Conservation (phyloP, 2,888 invertebrate species). For the Brenthis daphne region DNA sequence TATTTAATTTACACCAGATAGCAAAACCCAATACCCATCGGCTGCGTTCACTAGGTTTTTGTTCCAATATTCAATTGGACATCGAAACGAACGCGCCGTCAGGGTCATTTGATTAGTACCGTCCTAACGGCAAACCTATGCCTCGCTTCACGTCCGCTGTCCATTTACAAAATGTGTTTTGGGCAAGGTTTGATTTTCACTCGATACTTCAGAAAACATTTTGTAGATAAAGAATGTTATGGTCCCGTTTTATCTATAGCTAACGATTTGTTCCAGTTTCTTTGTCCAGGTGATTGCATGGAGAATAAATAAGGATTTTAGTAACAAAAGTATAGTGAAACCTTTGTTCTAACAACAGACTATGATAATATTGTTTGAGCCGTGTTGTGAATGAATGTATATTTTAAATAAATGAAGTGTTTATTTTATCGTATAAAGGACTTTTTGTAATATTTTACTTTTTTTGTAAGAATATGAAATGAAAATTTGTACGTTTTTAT, state of each 20-base stretch:
- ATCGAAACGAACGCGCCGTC: conserved; percentile 37
- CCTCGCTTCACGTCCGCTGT: conserved; percentile 46
- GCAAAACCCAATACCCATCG: conserved; percentile 28
- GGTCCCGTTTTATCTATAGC: conserved; percentile 5
- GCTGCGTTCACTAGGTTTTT: conserved; percentile 31
- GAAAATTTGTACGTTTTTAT: too few relatives aligned
- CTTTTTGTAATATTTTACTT: too few relatives aligned
- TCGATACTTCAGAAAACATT: conserved; percentile 23
- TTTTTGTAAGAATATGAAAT: too few relatives aligned
- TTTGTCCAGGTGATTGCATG: conserved; percentile 13
- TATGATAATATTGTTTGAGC: not conserved
- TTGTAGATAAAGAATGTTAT: conserved; percentile 20
- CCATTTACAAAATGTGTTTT: conserved; percentile 56
- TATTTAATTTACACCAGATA: not conserved
- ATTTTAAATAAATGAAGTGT: not conserved
- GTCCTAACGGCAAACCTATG: conserved; percentile 33
- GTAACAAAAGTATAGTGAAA: not conserved
- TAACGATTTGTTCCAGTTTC: conserved; percentile 2
- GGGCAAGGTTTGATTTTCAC: conserved; percentile 37
- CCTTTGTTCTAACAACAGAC: not conserved
- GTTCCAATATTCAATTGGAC: conserved; percentile 44
- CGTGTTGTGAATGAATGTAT: too few relatives aligned
- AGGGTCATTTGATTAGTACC: conserved; percentile 53
- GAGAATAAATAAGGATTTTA: conserved; percentile 2
- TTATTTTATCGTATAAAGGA: not conserved